Base-by-base conservation (phyloP, 2,888 invertebrate species). In the Sminthurides aquaticus region DNA sequence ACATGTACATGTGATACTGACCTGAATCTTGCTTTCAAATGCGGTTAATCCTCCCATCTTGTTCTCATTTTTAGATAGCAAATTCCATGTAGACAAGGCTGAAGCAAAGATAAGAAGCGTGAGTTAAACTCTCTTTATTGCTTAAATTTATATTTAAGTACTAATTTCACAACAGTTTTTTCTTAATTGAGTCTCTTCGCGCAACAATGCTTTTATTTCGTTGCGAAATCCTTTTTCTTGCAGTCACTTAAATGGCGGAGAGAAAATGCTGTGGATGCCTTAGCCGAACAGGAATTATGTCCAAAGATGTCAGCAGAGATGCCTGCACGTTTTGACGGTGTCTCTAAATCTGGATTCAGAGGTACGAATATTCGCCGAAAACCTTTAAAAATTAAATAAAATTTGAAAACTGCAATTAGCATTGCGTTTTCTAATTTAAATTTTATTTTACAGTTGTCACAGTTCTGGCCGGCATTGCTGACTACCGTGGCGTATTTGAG, bases 191-290 rank as follows among this genome's bases (percentile, higher is more conserved):
- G n/a, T n/a, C n/a, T n/a, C n/a, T n/a, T n/a, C n/a, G n/a, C n/a
- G n/a, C n/a, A n/a, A n/a, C n/a, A n/a, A n/a, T n/a, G n/a, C n/a
- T n/a, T n/a, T n/a, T n/a, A n/a, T n/a, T n/a, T n/a, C n/a, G n/a
- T n/a, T n/a, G n/a, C n/a, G n/a, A n/a, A n/a, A n/a, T n/a, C n/a
- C n/a, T n/a, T n/a, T n/a, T n/a, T n/a, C 20, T 52, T 18, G 15
- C 20, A 52, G 52, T 52, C 52, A 52, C 8, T 52, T 5, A 52
- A 52, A 52, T 52, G 52, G 52, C 8, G 52, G 20, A 15, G 52
- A 20, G 52, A 52, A 15, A 18, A 20, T 5, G 52, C 11, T 5
- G 22, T 22, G 20, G 52, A 52, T 20, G 52, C 5, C 5, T 22
- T 52, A 8, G 52, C 52, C 20, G 18, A 20, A 5, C 20, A 52